Conservation (phyloP, 2,888 invertebrate genomes). For the Crepidodera aurea region DNA sequence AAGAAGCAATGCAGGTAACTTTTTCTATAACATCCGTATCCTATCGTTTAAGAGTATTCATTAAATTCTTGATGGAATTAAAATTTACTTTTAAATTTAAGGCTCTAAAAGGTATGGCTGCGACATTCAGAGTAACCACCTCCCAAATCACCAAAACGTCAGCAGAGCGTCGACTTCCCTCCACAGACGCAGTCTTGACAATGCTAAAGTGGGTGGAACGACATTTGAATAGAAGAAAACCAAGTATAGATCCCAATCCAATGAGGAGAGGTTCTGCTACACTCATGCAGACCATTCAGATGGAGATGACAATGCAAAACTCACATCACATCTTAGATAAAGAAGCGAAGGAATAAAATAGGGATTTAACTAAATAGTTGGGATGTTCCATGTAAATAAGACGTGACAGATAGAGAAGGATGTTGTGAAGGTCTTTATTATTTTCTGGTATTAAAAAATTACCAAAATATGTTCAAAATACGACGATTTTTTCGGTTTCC, state of each 20-base stretch:
- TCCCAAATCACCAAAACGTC: slow-evolving; percentile 86
- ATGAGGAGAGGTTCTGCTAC: slow-evolving; percentile 72
- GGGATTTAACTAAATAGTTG: slow-evolving; percentile 17
- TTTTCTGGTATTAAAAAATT: slow-evolving; percentile 9
- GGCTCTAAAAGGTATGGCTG: slow-evolving; percentile 93
- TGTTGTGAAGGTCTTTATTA: slow-evolving; percentile 5
- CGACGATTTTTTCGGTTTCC: slow-evolving; percentile 1
- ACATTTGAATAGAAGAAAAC: slow-evolving; percentile 81
- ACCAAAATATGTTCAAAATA: slow-evolving; percentile 4
- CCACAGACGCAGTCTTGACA: slow-evolving; percentile 87
- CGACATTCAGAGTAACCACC: slow-evolving; percentile 88
- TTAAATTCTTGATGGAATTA: no score
- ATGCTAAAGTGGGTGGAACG: slow-evolving; percentile 91
- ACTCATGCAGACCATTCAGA: slow-evolving; percentile 73
- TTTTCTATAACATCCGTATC: no score
- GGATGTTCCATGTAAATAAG: slow-evolving; percentile 21
- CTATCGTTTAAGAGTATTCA: no score
- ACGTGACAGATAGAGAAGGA: not conserved
- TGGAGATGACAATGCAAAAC: slow-evolving; percentile 64
- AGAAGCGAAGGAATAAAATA: not conserved
- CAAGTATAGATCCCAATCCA: slow-evolving; percentile 61
- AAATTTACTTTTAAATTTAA: no score
- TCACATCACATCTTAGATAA: not conserved
- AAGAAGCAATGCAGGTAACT: slow-evolving; percentile 85
- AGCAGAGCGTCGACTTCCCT: slow-evolving; percentile 85